Evolutionary conservation across 2,888 invertebrate genomes (phyloP).

Genomic region (Thereva unica): DNA sequence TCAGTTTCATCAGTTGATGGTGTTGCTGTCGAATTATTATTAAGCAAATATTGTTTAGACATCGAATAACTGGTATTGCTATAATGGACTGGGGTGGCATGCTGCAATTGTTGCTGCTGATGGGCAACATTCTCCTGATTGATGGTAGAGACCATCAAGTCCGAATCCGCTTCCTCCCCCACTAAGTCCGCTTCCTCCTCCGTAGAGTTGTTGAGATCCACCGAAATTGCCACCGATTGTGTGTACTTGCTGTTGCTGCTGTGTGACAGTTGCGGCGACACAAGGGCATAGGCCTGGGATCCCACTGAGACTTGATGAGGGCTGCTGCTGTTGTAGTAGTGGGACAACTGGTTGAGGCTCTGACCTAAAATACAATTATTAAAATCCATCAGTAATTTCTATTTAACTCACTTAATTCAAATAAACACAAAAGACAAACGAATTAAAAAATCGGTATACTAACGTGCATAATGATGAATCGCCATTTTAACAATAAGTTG

Average conservation of each 20-base stretch:
- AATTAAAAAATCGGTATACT: conserved; percentile 31
- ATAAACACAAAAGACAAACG: not conserved
- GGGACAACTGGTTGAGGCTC: conserved; percentile 57
- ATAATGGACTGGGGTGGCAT: conserved; percentile 58
- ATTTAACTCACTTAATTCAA: too few relatives aligned
- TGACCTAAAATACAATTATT: too few relatives aligned
- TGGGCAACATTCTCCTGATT: conserved; percentile 61
- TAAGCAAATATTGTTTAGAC: conserved; percentile 58
- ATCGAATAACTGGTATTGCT: conserved; percentile 60
- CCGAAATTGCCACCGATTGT: conserved; percentile 55
- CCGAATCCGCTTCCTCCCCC: conserved; percentile 58
- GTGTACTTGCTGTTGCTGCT: conserved; percentile 54
- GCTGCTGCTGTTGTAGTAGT: conserved; percentile 58
- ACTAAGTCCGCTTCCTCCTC: conserved; percentile 55
- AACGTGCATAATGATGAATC: conserved; percentile 25
- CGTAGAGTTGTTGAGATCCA: conserved; percentile 59
- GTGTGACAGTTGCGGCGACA: conserved; percentile 54
- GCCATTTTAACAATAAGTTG: not conserved
- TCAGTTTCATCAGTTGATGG: conserved; percentile 51
- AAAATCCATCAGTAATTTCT: too few relatives aligned
- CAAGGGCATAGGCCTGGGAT: conserved; percentile 59
- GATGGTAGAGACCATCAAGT: conserved; percentile 61
- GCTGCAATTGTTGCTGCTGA: conserved; percentile 55
- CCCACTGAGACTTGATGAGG: conserved; percentile 58
- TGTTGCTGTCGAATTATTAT: conserved; percentile 56